phyloP scores from a whole-genome alignment of 2,797 vertebrate species.

The Selene dorsalis region DNA sequence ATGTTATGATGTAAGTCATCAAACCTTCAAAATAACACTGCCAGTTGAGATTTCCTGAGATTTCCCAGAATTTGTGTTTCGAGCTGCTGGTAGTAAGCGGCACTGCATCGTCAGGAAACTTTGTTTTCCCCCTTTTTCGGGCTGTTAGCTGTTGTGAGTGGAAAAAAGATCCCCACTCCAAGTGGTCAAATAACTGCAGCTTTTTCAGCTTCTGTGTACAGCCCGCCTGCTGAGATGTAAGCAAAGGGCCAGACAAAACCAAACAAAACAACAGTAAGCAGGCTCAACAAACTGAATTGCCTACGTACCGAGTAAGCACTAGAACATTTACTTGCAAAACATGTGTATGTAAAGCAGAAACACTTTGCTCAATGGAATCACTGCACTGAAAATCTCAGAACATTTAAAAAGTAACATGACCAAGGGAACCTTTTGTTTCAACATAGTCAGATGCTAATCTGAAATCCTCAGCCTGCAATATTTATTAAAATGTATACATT shows the following conservation, averaged over 20 bases:
- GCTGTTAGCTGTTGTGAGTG: constrained; percentile 62
- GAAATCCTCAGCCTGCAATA: not conserved
- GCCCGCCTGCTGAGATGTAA: constrained; percentile 72
- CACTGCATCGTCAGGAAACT: constrained; percentile 57
- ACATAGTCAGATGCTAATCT: not conserved
- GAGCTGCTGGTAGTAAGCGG: constrained; percentile 57
- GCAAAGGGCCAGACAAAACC: constrained; percentile 57
- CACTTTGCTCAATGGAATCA: constrained; percentile 2
- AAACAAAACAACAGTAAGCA: constrained; percentile 72
- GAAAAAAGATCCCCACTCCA: constrained; percentile 69
- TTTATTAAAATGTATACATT: not conserved
- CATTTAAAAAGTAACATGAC: not conserved
- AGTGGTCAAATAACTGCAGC: constrained; percentile 71
- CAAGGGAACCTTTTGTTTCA: not conserved
- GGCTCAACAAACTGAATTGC: constrained; percentile 30
- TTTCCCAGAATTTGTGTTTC: constrained; percentile 67
- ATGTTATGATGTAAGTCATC: constrained; percentile 78
- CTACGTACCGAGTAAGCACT: constrained; percentile 10
- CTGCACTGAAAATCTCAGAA: not conserved
- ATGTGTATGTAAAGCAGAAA: constrained; percentile 16
- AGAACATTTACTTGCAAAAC: constrained; percentile 7
- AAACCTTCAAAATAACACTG: constrained; percentile 78
- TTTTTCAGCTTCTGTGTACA: constrained; percentile 77
- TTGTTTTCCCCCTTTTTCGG: constrained; percentile 38
- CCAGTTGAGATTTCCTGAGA: constrained; percentile 79